Conservation (phyloP, 2,888 invertebrate species). For the Chironomus riparius region DNA sequence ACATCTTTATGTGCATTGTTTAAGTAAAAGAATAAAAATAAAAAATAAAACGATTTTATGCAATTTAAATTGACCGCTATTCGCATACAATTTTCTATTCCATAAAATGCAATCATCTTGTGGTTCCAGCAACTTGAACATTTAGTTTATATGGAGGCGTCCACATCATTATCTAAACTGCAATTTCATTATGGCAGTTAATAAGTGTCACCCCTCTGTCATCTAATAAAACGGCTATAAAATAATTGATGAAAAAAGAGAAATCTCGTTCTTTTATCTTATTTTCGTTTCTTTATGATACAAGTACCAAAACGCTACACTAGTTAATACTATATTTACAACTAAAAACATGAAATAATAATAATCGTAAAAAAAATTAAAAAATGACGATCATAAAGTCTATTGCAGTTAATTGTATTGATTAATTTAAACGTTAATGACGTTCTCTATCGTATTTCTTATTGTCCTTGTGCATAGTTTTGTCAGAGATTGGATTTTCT, state of each 20-base stretch:
- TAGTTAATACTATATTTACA: not conserved
- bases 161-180: slow-evolving; percentile 5
- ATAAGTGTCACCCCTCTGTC: slow-evolving; percentile 12
- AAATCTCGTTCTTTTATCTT: not conserved
- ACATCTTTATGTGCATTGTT: not conserved
- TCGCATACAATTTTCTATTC: too few species aligned
- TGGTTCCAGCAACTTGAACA: too few species aligned
- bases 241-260: slow-evolving; percentile 12
- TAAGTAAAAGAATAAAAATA: too few species aligned
- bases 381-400: slow-evolving; percentile 16
- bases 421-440: slow-evolving; percentile 8
- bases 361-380: slow-evolving; percentile 18
- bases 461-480: too few species aligned
- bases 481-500: too few species aligned
- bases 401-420: slow-evolving; percentile 18
- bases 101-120: too few species aligned
- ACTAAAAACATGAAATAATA: slow-evolving; percentile 8
- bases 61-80: too few species aligned
- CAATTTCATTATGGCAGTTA: not conserved
- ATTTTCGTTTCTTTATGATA: too few species aligned
- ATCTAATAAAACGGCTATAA: slow-evolving; percentile 16
- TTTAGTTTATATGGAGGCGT: not conserved
- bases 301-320: too few species aligned
- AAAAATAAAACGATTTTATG: too few species aligned
- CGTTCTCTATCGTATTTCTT: not conserved